Evolutionary conservation across 1,140 invertebrate genomes (phyloP).

Genomic region (Procambarus virginalis): DNA sequence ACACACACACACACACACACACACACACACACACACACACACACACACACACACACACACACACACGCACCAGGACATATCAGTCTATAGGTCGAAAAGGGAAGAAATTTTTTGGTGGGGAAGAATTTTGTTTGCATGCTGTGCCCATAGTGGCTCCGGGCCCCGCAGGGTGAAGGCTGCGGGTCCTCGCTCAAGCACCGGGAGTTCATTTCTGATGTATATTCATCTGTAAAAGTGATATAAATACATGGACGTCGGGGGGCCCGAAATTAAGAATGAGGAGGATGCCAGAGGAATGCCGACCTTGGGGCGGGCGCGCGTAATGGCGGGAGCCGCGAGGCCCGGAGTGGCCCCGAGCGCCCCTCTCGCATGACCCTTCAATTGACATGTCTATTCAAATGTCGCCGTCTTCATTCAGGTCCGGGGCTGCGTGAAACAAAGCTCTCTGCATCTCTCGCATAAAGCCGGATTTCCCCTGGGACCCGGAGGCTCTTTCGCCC

Average conservation of each 20-base stretch:
- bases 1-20: too few species aligned
- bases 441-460: conserved; percentile 21
- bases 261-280: conserved; percentile 24
- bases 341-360: not conserved
- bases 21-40: too few species aligned
- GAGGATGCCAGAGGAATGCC: not conserved
- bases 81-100: too few species aligned
- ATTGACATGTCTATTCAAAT: conserved; percentile 50
- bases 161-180: not conserved
- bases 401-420: conserved; percentile 34
- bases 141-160: too few species aligned
- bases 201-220: conserved; percentile 47
- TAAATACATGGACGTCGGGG: conserved; percentile 30
- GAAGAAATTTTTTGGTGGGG: too few species aligned
- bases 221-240: conserved; percentile 48
- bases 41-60: too few species aligned
- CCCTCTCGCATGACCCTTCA: conserved; percentile 28
- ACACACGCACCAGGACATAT: too few species aligned
- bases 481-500: not conserved
- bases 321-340: too few species aligned
- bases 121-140: too few species aligned
- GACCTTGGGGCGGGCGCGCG: not conserved
- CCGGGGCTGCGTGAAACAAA: conserved; percentile 20
- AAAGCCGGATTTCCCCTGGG: conserved; percentile 35
- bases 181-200: not conserved